Evolutionary conservation across 2,113 vertebrate species (phyloP).

Genomic region (Lanius collurio): DNA sequence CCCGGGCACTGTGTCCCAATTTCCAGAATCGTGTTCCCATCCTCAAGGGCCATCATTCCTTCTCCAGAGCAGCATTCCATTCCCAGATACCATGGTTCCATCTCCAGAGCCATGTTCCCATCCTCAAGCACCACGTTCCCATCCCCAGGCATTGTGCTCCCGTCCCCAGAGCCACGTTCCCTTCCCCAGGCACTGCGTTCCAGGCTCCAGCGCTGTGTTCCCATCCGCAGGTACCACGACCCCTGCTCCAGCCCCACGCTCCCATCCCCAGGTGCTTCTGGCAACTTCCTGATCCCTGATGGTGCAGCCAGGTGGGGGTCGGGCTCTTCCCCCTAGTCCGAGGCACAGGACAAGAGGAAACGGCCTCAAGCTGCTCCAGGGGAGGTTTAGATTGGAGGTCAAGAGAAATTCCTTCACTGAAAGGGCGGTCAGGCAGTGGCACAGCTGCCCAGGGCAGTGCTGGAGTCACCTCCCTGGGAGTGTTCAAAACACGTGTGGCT

Average conservation of each 20-base stretch:
- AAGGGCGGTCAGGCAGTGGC: not conserved
- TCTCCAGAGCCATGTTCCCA: not conserved
- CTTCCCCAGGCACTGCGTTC: no score
- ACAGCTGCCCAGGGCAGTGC: not conserved
- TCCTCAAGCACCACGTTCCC: accelerated
- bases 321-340: not conserved
- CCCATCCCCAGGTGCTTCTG: not conserved
- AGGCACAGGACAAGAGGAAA: not conserved
- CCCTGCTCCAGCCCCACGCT: not conserved
- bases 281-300: not conserved
- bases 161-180: no score
- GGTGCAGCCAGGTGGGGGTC: not conserved
- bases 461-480: not conserved
- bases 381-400: not conserved
- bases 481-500: accelerated
- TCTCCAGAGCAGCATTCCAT: no score
- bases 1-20: no score
- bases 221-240: no score
- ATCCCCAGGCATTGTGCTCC: not conserved
- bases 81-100: no score
- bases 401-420: not conserved
- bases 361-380: not conserved
- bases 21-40: not conserved
- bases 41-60: accelerated
- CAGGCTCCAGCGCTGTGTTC: no score